Conservation (phyloP, 2,113 vertebrate genomes). For the Pleuronectes platessa region DNA sequence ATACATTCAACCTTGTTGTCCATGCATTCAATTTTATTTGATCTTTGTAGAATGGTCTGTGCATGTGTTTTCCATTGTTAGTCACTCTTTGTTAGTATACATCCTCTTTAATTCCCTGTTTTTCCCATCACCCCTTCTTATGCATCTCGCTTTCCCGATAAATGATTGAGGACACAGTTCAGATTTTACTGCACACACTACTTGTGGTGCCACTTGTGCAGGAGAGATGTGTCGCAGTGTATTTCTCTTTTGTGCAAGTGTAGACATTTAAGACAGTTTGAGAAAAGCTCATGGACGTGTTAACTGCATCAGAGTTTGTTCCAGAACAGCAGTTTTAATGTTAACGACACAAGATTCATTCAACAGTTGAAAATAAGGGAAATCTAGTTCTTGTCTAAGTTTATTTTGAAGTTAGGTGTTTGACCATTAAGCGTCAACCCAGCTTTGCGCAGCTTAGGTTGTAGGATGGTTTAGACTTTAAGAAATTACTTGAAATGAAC, state of each 20-base stretch:
- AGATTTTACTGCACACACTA: slow-evolving; percentile 5
- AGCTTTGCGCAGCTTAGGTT: neutral
- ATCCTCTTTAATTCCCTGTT: slow-evolving; percentile 52
- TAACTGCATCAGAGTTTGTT: neutral
- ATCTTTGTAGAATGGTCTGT: slow-evolving; percentile 42
- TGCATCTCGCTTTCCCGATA: slow-evolving; percentile 17
- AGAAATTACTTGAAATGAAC: too few species aligned
- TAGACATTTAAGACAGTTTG: neutral
- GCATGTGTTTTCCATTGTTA: slow-evolving; percentile 65
- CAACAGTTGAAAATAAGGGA: neutral
- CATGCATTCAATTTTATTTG: slow-evolving; percentile 48
- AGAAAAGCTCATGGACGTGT: neutral
- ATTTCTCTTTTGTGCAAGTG: neutral
- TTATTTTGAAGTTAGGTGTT: neutral
- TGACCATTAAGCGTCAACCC: neutral
- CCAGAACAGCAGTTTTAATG: neutral
- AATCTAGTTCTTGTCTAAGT: neutral
- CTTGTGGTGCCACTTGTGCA: neutral
- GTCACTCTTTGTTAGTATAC: slow-evolving; percentile 39
- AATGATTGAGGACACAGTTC: neutral
- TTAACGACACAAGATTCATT: neutral
- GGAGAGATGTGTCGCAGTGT: slow-evolving; percentile 3
- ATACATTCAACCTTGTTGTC: slow-evolving; percentile 15
- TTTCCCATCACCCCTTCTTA: slow-evolving; percentile 47
- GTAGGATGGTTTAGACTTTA: neutral